Base-by-base conservation (phyloP, 2,797 vertebrate species). In the Crocidura indochinensis region DNA sequence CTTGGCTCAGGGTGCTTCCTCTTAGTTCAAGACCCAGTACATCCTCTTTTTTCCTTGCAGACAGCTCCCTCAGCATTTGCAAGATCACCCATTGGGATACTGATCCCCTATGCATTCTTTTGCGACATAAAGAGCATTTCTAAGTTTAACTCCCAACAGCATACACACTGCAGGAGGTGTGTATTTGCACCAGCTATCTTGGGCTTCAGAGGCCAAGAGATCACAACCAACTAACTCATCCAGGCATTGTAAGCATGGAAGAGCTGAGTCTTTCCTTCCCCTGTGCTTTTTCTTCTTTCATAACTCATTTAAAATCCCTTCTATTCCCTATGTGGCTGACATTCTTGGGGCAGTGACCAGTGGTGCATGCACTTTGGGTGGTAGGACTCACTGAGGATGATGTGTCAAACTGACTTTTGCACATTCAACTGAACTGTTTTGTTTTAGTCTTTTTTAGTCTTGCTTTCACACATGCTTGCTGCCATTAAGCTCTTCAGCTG, bases 31-130 rank as follows among this genome's bases (percentile, higher is more conserved):
- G 47, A 84, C 68, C 26, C 14, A 67, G 24, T 7, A 2, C 10
- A 26, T 4, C 27, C 44, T 46, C 26, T 38, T 5, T 69, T n/a
- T 90, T 12, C 44, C 68, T 31, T 51, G 27, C 1, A 83, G 10
- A 47, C 3, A 69, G 27, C 24, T 9, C 44, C 68, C 22, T 65
- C 20, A 20, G 27, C 8, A 11, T 31, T 12, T 19, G 14, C n/a
- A 51, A 64, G 49, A 53, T 78, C 10, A n/a, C 67, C 53, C 49
- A 17, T 0, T 0, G 2, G 11, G 47, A n/a, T 8, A 0, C 10
- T 31, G 44, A 65, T 31, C 12, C 65, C 19, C 81, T 74, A 47
- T 27, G 51, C 26, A 67, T 68, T 46, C 12, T 73, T 85, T 90
- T 75, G 62, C 31, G 69, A 44, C 2, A 12, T 27, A 12, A 56